Percentiles rank a stretch among this genome's conserved stretches.
These are phyloP conservation scores for Bolborhynchus lineola DNA, from an alignment of 2,113 vertebrate genomes.

Conservation along the genomic window DNA sequence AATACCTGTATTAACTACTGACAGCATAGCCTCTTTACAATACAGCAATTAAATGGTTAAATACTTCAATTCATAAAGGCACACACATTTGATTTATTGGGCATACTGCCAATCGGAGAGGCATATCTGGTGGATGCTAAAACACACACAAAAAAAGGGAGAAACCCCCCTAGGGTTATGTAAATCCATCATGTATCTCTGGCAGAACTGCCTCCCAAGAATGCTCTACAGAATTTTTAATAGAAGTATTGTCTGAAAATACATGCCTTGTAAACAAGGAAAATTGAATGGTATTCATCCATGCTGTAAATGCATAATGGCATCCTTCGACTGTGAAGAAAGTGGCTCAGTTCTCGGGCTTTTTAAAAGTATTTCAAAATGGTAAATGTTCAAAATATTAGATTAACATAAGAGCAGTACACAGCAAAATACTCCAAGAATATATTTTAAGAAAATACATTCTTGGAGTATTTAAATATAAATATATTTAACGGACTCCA, in stretches of 20 bases:
- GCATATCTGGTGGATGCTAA: neutral
- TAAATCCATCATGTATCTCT: neutral
- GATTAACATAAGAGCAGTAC: neutral
- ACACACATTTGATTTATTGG: neutral
- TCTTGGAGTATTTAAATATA: neutral
- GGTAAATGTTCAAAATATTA: neutral
- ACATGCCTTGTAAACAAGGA: neutral
- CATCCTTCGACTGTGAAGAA: neutral
- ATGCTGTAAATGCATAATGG: neutral
- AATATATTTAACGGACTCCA: neutral
- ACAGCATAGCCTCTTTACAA: neutral
- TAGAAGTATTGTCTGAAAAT: slow-evolving; percentile 21
- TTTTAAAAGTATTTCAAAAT: neutral
- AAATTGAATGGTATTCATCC: slow-evolving; percentile 8
- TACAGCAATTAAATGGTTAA: slow-evolving; percentile 12
- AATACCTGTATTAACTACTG: neutral
- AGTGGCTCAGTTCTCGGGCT: neutral
- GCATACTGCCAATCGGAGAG: neutral
- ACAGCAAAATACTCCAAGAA: neutral
- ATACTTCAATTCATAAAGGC: neutral
- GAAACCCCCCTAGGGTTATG: neutral
- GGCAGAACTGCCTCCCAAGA: slow-evolving; percentile 21
- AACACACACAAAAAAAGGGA: neutral
- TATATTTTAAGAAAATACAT: neutral
- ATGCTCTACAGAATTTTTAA: neutral